A percentile compares a stretch with the other conserved stretches of the same genome.
Evolutionary conservation across 2,113 vertebrate species (phyloP).

Genomic region (Engraulis encrasicolus): DNA sequence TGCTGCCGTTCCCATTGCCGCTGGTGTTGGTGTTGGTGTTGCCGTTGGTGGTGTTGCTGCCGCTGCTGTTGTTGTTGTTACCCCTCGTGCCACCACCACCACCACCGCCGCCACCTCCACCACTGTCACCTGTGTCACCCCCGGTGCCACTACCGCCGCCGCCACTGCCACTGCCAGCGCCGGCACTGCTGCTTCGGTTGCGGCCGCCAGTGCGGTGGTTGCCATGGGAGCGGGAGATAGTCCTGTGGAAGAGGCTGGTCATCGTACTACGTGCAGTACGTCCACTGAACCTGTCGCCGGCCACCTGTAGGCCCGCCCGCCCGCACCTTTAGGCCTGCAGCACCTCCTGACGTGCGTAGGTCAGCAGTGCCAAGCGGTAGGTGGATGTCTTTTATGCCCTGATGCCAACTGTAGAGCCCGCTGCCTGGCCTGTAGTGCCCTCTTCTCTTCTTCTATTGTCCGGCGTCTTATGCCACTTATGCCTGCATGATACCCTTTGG

Average conservation of each 20-base stretch:
- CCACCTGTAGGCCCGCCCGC: slow-evolving; percentile 7
- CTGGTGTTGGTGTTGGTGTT: no score
- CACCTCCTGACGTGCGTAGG: no score
- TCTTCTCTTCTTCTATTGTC: neutral
- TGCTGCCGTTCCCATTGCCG: neutral
- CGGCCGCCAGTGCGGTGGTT: slow-evolving; percentile 74
- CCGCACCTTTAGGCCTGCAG: neutral
- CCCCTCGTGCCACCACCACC: no score
- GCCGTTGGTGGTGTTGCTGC: slow-evolving; percentile 85
- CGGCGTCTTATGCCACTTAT: slow-evolving; percentile 20
- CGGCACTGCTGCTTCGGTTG: slow-evolving; percentile 54
- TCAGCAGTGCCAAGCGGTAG: slow-evolving; percentile 11
- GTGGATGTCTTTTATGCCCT: neutral
- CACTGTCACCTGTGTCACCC: slow-evolving; percentile 42
- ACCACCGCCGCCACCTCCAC: neutral
- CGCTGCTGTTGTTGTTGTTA: slow-evolving; percentile 64
- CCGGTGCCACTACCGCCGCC: slow-evolving; percentile 64
- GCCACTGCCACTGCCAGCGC: slow-evolving; percentile 29
- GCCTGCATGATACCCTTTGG: slow-evolving; percentile 34
- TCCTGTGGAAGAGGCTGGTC: slow-evolving; percentile 86
- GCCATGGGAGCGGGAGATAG: neutral
- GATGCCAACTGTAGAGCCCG: slow-evolving; percentile 15
- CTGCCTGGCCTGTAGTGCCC: slow-evolving; percentile 24
- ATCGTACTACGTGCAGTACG: no score
- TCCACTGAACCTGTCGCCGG: slow-evolving; percentile 29